phyloP scores from a whole-genome alignment of 1,140 invertebrate species.

The Macrobrachium rosenbergii region DNA sequence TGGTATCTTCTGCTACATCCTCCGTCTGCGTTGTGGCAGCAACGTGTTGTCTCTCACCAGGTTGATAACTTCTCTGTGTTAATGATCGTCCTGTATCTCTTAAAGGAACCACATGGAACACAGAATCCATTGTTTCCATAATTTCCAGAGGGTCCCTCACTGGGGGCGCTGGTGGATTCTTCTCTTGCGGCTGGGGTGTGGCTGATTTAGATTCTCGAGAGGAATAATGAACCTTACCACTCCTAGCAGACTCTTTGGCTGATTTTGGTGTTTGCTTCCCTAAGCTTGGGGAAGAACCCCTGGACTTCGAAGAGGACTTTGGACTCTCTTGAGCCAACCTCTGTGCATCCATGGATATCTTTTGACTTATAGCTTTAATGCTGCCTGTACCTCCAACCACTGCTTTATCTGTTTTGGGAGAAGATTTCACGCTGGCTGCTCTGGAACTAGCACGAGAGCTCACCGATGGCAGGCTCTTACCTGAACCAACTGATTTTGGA shows the following conservation, averaged over 20 bases:
- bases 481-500: slow-evolving; percentile 38
- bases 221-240: not conserved
- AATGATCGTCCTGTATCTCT: slow-evolving; percentile 43
- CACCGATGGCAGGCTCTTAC: slow-evolving; percentile 40
- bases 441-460: slow-evolving; percentile 32
- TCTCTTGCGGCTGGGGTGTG: not conserved
- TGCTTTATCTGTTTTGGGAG: slow-evolving; percentile 10
- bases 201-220: not conserved
- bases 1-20: not conserved
- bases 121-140: slow-evolving; percentile 60
- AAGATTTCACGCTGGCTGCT: slow-evolving; percentile 6
- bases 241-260: slow-evolving; percentile 4
- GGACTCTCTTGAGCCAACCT: slow-evolving; percentile 33
- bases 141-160: slow-evolving; percentile 50
- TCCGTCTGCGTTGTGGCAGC: slow-evolving; percentile 55
- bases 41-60: slow-evolving; percentile 17
- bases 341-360: slow-evolving; percentile 54
- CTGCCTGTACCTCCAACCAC: not conserved
- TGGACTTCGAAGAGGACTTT: slow-evolving; percentile 28
- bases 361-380: slow-evolving; percentile 30
- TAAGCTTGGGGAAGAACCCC: not conserved
- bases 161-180: not conserved
- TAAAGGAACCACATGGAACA: slow-evolving; percentile 56
- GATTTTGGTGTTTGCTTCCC: slow-evolving; percentile 25
- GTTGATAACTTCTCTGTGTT: slow-evolving; percentile 28